Conservation (phyloP, 2,113 vertebrate genomes). For the Camelus bactrianus region DNA sequence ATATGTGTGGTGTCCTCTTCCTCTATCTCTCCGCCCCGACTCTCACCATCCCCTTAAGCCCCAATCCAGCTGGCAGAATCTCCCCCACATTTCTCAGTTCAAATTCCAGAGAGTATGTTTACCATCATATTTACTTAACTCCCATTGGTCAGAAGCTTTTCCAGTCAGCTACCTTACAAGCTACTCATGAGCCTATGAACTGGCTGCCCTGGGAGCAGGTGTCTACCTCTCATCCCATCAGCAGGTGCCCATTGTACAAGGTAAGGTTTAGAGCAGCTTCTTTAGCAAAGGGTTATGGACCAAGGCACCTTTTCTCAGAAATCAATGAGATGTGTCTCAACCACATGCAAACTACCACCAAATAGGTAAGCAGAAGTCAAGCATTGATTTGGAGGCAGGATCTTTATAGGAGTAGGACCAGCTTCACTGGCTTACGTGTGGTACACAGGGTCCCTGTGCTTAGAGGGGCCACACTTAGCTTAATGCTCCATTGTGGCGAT, state of each 20-base stretch:
- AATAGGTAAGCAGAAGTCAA: constrained; percentile 30
- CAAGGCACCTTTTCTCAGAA: constrained; percentile 42
- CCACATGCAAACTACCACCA: not conserved
- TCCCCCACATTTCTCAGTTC: constrained; percentile 33
- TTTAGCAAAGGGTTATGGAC: not conserved
- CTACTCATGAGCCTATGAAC: not conserved
- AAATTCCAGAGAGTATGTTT: not conserved
- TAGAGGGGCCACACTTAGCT: not conserved
- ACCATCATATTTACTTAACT: not conserved
- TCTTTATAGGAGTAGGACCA: not conserved
- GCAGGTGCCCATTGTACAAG: not conserved
- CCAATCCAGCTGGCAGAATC: not conserved
- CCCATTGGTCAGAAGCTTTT: not conserved
- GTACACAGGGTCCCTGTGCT: not conserved
- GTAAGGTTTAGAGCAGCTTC: not conserved
- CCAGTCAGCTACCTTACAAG: not conserved
- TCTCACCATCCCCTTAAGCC: not conserved
- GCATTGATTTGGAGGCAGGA: not conserved
- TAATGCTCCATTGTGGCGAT: not conserved
- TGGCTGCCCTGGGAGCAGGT: not conserved
- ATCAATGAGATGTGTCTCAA: not conserved
- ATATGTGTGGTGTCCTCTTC: not conserved
- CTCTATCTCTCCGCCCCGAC: not conserved
- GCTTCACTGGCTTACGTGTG: not conserved
- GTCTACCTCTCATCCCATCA: not conserved